Evolutionary conservation across 2,888 invertebrate species (phyloP), one percentile per base, ranked within the genome.

Genomic region (Pharmacophagus antenor): DNA sequence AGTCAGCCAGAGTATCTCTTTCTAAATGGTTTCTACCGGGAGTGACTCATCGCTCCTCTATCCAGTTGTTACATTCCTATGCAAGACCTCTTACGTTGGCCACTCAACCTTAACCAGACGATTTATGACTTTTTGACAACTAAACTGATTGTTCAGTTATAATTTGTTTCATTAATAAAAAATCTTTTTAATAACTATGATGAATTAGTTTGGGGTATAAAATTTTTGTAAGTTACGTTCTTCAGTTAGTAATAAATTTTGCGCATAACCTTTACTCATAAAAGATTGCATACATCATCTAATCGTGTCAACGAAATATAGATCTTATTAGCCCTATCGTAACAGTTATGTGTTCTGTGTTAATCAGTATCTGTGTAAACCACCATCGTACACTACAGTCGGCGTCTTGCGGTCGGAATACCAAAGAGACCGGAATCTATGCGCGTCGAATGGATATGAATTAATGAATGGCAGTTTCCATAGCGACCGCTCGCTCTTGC

Each of bases 31-130:
- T 61, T 68, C 56, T 72, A 66, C 69, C 69, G 69, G 59, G 56
- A 63, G 68, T 75, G 76, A 76, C 69, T 75, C 73, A 76, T 73
- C 65, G 58, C 63, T 62, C 64, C 55, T 65, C 65, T 64, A 64
- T 58, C 60, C 41, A 56, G 58, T 58, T 61, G 61, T 63, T 63
- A 48, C 56, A 61, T 56, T 61, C 56, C 61, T 25, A 41, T 46
- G 58, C 50, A 46, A 58, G 17, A 42, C 10, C 27, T 27, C 27
- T 27, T 27, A 27, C 27, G 27, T 27, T 27, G 10, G 27, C 10
- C 27, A 10, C 27, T 27, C 10, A 5, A 27, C 5, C 27, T 27
- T 8, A 27, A 27, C 27, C 27, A 7, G 5, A 7, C 27, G 27
- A 10, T 8, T 27, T 27, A 10, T 27, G 27, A 27, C 42, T 17